Conservation (phyloP, 1,140 invertebrate genomes). For the Panonychus citri region DNA sequence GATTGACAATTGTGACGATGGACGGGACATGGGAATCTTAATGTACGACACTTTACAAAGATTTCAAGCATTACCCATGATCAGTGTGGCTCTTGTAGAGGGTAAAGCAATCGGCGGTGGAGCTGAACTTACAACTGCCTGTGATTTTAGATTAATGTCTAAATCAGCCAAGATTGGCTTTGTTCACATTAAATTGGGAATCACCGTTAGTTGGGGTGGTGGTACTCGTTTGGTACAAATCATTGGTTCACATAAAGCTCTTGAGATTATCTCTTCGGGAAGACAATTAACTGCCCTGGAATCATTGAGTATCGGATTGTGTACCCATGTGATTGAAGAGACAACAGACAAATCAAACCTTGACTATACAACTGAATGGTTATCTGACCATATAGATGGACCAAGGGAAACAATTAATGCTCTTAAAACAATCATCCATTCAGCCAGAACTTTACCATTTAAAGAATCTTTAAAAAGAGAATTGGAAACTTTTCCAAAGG, state of each 20-base stretch:
- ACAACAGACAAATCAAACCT: slow-evolving; percentile 4
- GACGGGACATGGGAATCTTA: slow-evolving; percentile 26
- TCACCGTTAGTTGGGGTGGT: slow-evolving; percentile 23
- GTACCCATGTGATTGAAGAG: slow-evolving; percentile 14
- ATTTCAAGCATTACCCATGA: slow-evolving; percentile 27
- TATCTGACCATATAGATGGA: slow-evolving; percentile 17
- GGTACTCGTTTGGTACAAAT: slow-evolving; percentile 19
- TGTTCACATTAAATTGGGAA: slow-evolving; percentile 21
- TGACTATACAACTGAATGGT: slow-evolving; percentile 21
- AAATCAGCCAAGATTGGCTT: slow-evolving; percentile 20
- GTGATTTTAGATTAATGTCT: slow-evolving; percentile 22
- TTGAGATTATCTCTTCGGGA: slow-evolving; percentile 18
- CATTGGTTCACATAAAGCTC: slow-evolving; percentile 19
- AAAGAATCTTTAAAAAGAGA: slow-evolving; percentile 5
- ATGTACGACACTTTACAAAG: slow-evolving; percentile 28
- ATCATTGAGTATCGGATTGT: slow-evolving; percentile 18
- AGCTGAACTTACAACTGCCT: slow-evolving; percentile 22
- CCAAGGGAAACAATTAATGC: slow-evolving; percentile 20
- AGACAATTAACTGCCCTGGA: slow-evolving; percentile 15
- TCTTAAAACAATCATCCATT: slow-evolving; percentile 24
- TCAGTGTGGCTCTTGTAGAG: slow-evolving; percentile 21
- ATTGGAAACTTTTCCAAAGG: background rate
- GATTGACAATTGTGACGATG: slow-evolving; percentile 20
- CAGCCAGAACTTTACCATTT: slow-evolving; percentile 17
- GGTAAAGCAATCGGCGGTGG: slow-evolving; percentile 24